Conservation (phyloP, 2,113 vertebrate species). For the Pitta sordida region DNA sequence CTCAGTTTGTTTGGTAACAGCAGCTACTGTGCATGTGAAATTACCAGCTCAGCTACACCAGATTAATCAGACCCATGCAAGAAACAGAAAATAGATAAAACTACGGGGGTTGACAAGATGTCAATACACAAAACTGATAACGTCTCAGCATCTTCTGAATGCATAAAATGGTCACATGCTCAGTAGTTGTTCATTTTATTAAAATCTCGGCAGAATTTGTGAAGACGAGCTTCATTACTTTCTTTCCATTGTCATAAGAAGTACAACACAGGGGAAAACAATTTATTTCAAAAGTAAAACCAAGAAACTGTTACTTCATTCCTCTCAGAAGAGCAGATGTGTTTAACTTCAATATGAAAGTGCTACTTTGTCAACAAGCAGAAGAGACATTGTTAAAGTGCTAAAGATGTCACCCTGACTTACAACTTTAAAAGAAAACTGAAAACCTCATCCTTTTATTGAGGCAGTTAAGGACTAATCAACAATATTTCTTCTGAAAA, state of each 20-base stretch:
- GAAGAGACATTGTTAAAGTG: neutral
- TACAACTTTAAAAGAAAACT: neutral
- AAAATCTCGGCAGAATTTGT: neutral
- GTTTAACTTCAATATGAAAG: neutral
- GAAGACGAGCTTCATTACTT: neutral
- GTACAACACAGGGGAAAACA: neutral
- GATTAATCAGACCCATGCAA: slow-evolving; percentile 8
- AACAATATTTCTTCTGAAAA: neutral
- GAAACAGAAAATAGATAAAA: neutral
- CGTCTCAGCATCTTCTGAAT: neutral
- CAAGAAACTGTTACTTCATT: neutral
- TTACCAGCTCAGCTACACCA: neutral
- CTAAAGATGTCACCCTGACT: neutral
- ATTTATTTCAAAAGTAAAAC: neutral
- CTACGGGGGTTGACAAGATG: slow-evolving; percentile 2
- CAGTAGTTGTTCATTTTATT: neutral
- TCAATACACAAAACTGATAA: neutral
- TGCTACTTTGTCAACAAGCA: neutral
- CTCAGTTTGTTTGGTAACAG: slow-evolving; percentile 14
- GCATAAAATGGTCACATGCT: neutral
- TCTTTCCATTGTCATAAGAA: neutral
- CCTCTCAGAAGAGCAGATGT: neutral
- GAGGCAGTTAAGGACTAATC: neutral
- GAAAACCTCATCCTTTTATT: neutral
- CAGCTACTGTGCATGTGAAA: neutral